phyloP scores from a whole-genome alignment of 2,113 vertebrate genomes.

The Uropsilus gracilis region DNA sequence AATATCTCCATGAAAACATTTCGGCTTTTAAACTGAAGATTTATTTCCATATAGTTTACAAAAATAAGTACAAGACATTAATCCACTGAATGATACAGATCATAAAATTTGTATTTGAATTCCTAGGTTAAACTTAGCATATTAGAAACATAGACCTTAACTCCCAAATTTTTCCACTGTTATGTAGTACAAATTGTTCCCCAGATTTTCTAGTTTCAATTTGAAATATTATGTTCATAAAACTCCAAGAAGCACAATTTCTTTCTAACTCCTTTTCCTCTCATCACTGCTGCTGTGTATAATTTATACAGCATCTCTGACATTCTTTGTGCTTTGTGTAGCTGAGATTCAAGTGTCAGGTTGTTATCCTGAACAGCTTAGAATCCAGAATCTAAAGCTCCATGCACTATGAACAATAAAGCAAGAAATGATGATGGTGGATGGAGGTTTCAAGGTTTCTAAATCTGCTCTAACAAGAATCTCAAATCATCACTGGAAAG shows the following conservation, averaged over 20 bases:
- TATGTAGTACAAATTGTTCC: slow-evolving; percentile 55
- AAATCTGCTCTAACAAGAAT: slow-evolving; percentile 41
- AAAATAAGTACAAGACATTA: slow-evolving; percentile 21
- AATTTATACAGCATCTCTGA: slow-evolving; percentile 62
- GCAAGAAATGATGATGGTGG: neutral
- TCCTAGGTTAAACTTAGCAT: slow-evolving; percentile 28
- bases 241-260: slow-evolving; percentile 4
- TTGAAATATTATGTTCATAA: slow-evolving; percentile 68
- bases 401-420: slow-evolving; percentile 50
- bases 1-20: slow-evolving; percentile 13
- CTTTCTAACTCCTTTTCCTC: slow-evolving; percentile 1
- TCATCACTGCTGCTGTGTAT: slow-evolving; percentile 22
- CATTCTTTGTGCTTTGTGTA: slow-evolving; percentile 36
- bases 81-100: neutral
- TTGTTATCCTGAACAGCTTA: slow-evolving; percentile 50
- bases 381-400: slow-evolving; percentile 59
- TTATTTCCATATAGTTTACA: slow-evolving; percentile 34
- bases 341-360: slow-evolving; percentile 12
- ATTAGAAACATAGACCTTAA: slow-evolving; percentile 53
- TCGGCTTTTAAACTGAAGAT: slow-evolving; percentile 50
- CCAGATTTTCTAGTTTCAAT: slow-evolving; percentile 55
- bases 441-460: slow-evolving; percentile 50
- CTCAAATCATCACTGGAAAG: slow-evolving; percentile 7
- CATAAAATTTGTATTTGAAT: slow-evolving; percentile 48
- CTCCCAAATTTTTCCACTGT: neutral